Base-by-base conservation (phyloP, 2,888 invertebrate species). In the Acleris cristana region DNA sequence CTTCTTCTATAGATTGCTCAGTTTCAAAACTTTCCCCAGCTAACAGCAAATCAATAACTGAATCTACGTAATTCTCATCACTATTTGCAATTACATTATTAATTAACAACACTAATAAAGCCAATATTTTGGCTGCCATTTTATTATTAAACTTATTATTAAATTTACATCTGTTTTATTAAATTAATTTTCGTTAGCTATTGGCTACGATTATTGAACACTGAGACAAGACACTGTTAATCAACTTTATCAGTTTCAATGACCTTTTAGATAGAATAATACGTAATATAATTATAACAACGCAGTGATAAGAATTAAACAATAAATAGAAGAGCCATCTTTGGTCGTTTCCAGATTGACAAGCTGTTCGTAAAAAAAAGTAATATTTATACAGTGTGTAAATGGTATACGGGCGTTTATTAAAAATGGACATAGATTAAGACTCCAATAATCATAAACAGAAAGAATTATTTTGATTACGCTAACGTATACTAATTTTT, bases 251-350 rank as follows among this genome's bases (percentile, higher is more conserved):
- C 67, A 63, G 67, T 67, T 63, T 34, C 53, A 63, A 58, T 67
- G 67, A 67, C 67, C 67, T 67, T 67, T 67, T 52, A 14, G 60
- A 65, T 65, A 61, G 34, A n/a, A 30, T 55, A n/a, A 56, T 52
- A 45, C 44, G 51, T 56, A 45, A 61, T 16, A 58, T 14, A 7
- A 40, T 40, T 40, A 40, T 40, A 40, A 40, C 14, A 40, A 40
- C 14, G 14, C 34, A 34, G 12, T 40, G 40, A 34, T 40, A 40
- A 40, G 4, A 40, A 14, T 40, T 14, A 12, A 40, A 1, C 1
- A 14, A 40, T 40, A 12, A 40, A 40, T 14, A 40, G 14, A 40
- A 14, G 12, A 34, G 14, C 14, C 40, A 40, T 1, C 10, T 10
- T 10, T 34, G 34, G 34, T 10, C 34, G 34, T 8, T 12, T 34